Percentiles rank a stretch among this genome's conserved stretches.
These are phyloP conservation scores for Psittacula derbiana DNA, from an alignment of 2,797 vertebrate genomes.

Conservation along the genomic window DNA sequence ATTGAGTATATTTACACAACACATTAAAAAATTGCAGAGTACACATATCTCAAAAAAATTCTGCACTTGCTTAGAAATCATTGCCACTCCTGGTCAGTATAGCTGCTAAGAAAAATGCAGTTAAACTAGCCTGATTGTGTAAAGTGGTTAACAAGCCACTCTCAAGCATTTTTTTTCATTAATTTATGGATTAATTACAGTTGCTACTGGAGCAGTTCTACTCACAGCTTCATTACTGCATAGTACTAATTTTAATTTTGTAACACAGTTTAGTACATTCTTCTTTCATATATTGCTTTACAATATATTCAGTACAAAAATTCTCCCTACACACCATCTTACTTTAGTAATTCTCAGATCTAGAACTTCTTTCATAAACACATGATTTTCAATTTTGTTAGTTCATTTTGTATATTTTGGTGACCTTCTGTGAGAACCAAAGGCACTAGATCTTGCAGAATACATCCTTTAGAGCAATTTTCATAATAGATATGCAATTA, in stretches of 20 bases:
- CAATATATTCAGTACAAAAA: not conserved
- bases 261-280: not conserved
- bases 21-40: not conserved
- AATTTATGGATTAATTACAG: not conserved
- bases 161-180: not conserved
- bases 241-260: not conserved
- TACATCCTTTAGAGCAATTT: not conserved
- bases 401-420: not conserved
- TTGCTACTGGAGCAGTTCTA: not conserved
- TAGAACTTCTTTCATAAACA: not conserved
- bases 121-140: not conserved
- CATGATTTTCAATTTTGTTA: fast-evolving
- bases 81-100: not conserved
- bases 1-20: not conserved
- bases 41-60: not conserved
- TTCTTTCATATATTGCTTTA: not conserved
- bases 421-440: not conserved
- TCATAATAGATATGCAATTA: not conserved
- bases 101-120: not conserved
- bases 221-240: not conserved
- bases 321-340: not conserved
- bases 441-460: not conserved
- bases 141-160: not conserved
- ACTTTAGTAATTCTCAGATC: not conserved
- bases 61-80: not conserved